Evolutionary conservation across 2,113 vertebrate genomes (phyloP), one percentile per base, ranked within the genome.

Genomic region (Pteruthius melanotis): DNA sequence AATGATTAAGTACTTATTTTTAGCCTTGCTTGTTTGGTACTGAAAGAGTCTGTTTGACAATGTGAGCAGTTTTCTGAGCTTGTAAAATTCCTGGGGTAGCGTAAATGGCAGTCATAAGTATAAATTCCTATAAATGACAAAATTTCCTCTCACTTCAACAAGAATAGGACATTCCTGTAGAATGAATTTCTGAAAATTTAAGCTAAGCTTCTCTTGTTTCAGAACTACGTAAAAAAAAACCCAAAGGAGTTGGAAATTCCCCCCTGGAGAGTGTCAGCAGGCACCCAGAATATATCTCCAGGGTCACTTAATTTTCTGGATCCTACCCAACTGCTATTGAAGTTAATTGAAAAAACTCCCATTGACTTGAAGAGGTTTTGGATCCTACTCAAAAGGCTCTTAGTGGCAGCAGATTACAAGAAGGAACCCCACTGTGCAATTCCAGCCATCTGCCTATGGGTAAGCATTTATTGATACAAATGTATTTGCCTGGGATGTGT

Each of bases 341-440:
- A 93, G 64, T 71, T 95, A 95, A 94, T 91, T 94, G 89, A 94
- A 96, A 92, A 90, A 94, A 57, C 23, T 83, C 59, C 79, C 33
- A 45, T 90, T 70, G 88, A 79, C 92, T 92, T 57, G 40, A 91
- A 87, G 72, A 91, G 83, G 83, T 60, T 91, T 95, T 97, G 93
- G 60, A 94, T 94, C 61, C 1, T 9, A 72, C 89, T 92, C 91
- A 94, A 84, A 82, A 0, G 1, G 30, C 69, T 94, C 56, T 66
- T 70, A 42, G 89, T 53, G 69, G 80, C 77, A 79, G 83, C 89
- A 95, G 87, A 95, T 87, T 89, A 91, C 44, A 68, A 95, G 89
- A 71, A 87, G 81, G 57, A 95, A 22, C 77, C 81, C 81, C 57
- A 53, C 81, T 91, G 94, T 79, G 83, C 72, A 64, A 64, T 81